Base-by-base conservation (phyloP, 2,888 invertebrate species). In the Zaprionus bogoriensis region DNA sequence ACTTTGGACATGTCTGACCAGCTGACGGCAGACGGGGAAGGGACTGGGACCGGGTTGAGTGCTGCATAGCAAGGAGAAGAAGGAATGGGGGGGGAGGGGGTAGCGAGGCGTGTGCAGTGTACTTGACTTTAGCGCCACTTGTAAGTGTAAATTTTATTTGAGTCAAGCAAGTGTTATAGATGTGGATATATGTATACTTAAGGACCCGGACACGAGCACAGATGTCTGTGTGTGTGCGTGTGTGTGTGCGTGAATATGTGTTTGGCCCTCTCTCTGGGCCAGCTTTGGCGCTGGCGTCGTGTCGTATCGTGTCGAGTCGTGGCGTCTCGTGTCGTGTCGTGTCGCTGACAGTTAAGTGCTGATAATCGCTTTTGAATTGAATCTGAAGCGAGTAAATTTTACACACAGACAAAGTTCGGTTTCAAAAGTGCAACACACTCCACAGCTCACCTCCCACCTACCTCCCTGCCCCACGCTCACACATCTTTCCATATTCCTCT, bases 341-440 rank as follows among this genome's bases (percentile, higher is more conserved):
- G 50, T 87, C 80, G 83, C 67, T 87, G 85, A 87, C 87, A 87
- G 78, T 70, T 81, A 85, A 83, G 85, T 87, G 85, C 75, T 75
- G 82, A 83, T 82, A 81, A 82, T 82, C 82, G 87, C 85, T 81
- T 84, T 82, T 84, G 86, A 86, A 80, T 82, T 84, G 77, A 86
- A 86, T 86, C 65, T 78, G 65, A 59, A 67, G 71, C 81, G 68
- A 83, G 80, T 73, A 74, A 62, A 70, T 68, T 79, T 72, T 67
- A 66, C 67, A 78, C 82, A 63, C 81, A 72, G 75, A 67, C 85
- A 69, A 81, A 80, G 75, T 80, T 79, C 59, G 72, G 72, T 75
- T 77, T 78, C 78, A 81, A 81, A 84, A 84, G 75, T 74, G 82
- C 82, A 84, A 80, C 74, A 83, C 44, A 53, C 63, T 50, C 63